phyloP scores from a whole-genome alignment of 2,113 vertebrate species.

The Pangasianodon hypophthalmus region DNA sequence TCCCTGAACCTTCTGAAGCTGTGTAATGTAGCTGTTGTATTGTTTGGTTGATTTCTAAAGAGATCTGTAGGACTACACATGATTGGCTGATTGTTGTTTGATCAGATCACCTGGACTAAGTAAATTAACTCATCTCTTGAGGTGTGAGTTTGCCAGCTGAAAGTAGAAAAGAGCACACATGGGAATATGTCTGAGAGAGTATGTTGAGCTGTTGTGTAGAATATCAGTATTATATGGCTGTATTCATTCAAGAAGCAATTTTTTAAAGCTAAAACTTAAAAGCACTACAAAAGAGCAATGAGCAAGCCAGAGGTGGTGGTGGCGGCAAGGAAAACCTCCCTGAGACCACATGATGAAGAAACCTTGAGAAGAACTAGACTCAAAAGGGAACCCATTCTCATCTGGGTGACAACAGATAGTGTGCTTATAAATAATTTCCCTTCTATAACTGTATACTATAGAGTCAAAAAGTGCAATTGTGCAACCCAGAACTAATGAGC shows the following conservation, averaged over 20 bases:
- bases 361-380: neutral
- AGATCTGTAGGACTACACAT: neutral
- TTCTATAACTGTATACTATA: neutral
- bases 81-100: neutral
- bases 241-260: too few relatives aligned
- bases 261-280: too few relatives aligned
- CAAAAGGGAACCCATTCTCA: neutral
- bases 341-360: neutral
- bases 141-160: neutral
- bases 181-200: too few relatives aligned
- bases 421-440: neutral
- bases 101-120: neutral
- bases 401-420: neutral
- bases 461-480: neutral
- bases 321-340: neutral
- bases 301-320: too few relatives aligned
- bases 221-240: too few relatives aligned
- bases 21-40: neutral
- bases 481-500: neutral
- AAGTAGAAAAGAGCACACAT: too few relatives aligned
- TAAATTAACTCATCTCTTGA: neutral
- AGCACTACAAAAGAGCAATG: too few relatives aligned
- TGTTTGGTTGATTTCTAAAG: neutral
- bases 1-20: neutral
- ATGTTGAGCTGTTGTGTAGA: too few relatives aligned